Base-by-base conservation (phyloP, 1,140 invertebrate genomes). In the Grapholita molesta region DNA sequence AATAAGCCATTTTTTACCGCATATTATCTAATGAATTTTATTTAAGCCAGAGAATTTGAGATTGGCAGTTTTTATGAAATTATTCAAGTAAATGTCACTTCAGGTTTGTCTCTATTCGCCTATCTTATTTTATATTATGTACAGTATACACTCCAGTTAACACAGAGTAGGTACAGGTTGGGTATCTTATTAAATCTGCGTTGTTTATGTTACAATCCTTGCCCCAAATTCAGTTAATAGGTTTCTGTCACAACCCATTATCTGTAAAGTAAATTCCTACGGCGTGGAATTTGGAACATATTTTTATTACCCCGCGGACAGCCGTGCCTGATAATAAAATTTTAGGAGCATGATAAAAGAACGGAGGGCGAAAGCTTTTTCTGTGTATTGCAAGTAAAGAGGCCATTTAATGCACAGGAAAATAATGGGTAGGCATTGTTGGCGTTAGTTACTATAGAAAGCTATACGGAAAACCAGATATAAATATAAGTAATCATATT, bases 301-400 rank as follows among this genome's bases (percentile, higher is more conserved):
- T 57, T 57, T 57, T 57, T 57, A 57, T 28, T 57, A 28, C 53
- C 53, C 53, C 23, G 24, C 53, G 53, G 24, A 57, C 53, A 57
- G 24, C 53, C 53, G 24, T 57, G 53, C 4, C 53, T 57, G 11
- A 28, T 28, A 57, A 57, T 57, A 57, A 57, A 57, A 57, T 25
- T 57, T 57, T 57, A 57, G 24, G 53, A 57, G 53, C 53, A 57
- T 57, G 53, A 57, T 57, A 57, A 57, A 57, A 28, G 24, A 48
- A 21, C 18, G n/a, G 15, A 38, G 35, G 21, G 24, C 24, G 24
- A 57, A 25, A 28, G 53, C 53, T 57, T 28, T 57, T 57, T 48
- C 42, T 18, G 15, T 48, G 42, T 48, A 48, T 48, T 48, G 6
- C 42, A 48, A 48, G 18, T 48, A 48, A 48, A 48, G 7, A 48